Conservation (phyloP, 2,797 vertebrate genomes). For the Tenualosa ilisha region DNA sequence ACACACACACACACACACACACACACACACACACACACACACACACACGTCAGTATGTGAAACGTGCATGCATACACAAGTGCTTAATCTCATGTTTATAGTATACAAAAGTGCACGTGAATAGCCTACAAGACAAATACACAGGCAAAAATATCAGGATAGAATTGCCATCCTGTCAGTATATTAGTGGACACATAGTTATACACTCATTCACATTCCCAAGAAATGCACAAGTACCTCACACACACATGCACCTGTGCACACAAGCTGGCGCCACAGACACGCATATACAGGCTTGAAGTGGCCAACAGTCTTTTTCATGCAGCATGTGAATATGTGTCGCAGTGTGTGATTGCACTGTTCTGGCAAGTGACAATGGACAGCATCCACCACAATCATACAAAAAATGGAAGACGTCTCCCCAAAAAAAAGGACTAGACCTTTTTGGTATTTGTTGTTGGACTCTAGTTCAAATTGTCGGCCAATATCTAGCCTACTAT, state of each 20-base stretch:
- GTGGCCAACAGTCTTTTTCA: not conserved
- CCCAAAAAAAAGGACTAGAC: constrained; percentile 24
- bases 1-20: not conserved
- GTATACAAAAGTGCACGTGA: not conserved
- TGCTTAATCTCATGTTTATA: constrained; percentile 3
- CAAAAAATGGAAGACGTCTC: constrained; percentile 35
- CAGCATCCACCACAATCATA: not conserved
- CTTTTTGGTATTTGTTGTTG: constrained; percentile 51
- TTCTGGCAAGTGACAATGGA: constrained; percentile 21
- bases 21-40: not conserved
- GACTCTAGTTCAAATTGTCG: constrained; percentile 43
- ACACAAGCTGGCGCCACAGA: not conserved
- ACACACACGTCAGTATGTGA: not conserved
- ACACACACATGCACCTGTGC: not conserved
- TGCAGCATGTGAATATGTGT: constrained; percentile 27
- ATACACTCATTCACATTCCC: not conserved
- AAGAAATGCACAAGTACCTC: not conserved
- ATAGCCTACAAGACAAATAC: not conserved
- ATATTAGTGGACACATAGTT: not conserved
- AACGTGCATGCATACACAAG: constrained; percentile 15
- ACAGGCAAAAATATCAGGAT: not conserved
- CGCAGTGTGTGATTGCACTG: constrained; percentile 1
- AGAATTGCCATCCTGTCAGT: not conserved
- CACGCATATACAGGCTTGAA: not conserved
- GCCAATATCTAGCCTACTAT: constrained; percentile 38